phyloP scores from a whole-genome alignment of 2,797 vertebrate genomes.

The Dipus sagitta region DNA sequence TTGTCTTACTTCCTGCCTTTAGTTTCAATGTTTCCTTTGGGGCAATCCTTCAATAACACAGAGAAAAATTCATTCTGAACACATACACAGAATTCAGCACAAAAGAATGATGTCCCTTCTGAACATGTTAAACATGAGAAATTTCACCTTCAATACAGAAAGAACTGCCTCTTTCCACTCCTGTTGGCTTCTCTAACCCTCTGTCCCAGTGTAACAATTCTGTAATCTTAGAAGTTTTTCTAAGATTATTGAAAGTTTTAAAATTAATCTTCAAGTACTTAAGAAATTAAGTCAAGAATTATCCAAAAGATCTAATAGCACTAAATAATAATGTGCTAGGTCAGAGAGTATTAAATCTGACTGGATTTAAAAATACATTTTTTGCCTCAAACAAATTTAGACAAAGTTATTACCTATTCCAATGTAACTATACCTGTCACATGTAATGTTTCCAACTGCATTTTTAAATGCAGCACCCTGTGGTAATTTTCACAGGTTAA shows the following conservation, averaged over 20 bases:
- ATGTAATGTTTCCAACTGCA: neutral
- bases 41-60: neutral
- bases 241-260: constrained; percentile 35
- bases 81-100: constrained; percentile 77
- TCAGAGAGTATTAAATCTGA: neutral
- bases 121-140: constrained; percentile 22
- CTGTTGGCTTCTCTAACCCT: neutral
- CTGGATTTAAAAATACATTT: neutral
- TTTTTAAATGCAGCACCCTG: constrained; percentile 56
- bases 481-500: constrained; percentile 54
- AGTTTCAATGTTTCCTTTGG: constrained; percentile 36
- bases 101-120: constrained; percentile 50
- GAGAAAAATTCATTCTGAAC: constrained; percentile 17
- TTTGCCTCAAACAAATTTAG: constrained; percentile 56
- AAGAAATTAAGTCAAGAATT: constrained; percentile 70
- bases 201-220: neutral
- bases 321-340: neutral
- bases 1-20: constrained; percentile 27
- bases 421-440: neutral
- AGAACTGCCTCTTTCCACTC: neutral
- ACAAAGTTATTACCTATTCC: neutral
- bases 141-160: neutral
- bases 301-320: neutral
- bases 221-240: neutral
- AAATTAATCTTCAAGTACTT: constrained; percentile 56